Percentiles rank a stretch among this genome's conserved stretches.
These are phyloP conservation scores for Ophion costatus DNA, from an alignment of 2,888 invertebrate species.

Conservation along the genomic window DNA sequence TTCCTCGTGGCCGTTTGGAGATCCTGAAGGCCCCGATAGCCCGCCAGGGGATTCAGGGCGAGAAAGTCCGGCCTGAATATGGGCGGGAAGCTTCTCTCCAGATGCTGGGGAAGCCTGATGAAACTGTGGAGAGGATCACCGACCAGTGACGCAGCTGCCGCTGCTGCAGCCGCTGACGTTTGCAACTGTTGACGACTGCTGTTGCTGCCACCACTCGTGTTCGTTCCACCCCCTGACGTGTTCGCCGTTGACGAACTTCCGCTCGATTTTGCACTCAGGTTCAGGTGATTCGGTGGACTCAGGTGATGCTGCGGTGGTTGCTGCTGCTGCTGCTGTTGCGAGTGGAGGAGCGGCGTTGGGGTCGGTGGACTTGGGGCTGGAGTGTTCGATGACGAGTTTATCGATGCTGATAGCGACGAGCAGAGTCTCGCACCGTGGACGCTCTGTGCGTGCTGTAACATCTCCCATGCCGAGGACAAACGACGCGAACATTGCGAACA, in stretches of 20 bases:
- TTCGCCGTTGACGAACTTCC: constrained; percentile 83
- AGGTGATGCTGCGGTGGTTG: constrained; percentile 85
- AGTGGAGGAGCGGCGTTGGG: constrained; percentile 81
- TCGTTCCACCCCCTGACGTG: constrained; percentile 82
- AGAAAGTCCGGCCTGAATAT: constrained; percentile 83
- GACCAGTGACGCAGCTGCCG: constrained; percentile 75
- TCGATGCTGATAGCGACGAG: constrained; percentile 85
- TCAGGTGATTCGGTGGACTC: constrained; percentile 82
- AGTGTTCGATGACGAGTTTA: constrained; percentile 82
- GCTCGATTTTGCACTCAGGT: constrained; percentile 82
- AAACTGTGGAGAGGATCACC: constrained; percentile 82
- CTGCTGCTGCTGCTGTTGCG: constrained; percentile 86
- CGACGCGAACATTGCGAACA: constrained; percentile 97
- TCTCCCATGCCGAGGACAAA: constrained; percentile 96
- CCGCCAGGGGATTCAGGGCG: constrained; percentile 79
- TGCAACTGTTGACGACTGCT: constrained; percentile 77
- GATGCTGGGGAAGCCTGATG: constrained; percentile 80
- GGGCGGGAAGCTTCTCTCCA: constrained; percentile 80
- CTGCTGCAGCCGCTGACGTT: constrained; percentile 73
- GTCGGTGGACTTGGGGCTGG: constrained; percentile 84
- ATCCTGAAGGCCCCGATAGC: constrained; percentile 81
- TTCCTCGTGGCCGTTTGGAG: constrained; percentile 82
- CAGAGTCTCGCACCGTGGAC: constrained; percentile 97
- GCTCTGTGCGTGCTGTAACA: constrained; percentile 97
- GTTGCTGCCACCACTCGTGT: constrained; percentile 77